A percentile compares a stretch with the other conserved stretches of the same genome.
Conservation (phyloP, 2,888 invertebrate species). For the Falcaria lacertinaria region DNA sequence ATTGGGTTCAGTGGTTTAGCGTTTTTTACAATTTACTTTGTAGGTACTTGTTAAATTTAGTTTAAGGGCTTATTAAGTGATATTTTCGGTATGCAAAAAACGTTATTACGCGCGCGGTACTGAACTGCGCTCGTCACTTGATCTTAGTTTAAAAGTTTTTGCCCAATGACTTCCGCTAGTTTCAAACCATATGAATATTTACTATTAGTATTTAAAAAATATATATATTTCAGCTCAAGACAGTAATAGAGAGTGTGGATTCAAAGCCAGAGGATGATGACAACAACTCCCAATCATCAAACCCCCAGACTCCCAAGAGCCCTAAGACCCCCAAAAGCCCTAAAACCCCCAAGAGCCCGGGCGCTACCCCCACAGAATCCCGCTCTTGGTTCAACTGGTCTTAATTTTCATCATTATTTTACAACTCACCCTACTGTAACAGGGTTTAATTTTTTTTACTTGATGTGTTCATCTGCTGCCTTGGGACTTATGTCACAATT, state of each 20-base stretch:
- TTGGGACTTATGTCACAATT: constrained; percentile 19
- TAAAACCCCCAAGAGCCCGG: constrained; percentile 41
- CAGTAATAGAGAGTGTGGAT: constrained; percentile 46
- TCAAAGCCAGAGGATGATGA: constrained; percentile 34
- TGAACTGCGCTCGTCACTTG: too few species aligned
- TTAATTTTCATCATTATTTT: constrained; percentile 30
- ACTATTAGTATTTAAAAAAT: not conserved
- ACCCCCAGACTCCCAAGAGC: constrained; percentile 44
- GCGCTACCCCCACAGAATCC: constrained; percentile 50
- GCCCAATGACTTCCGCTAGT: too few species aligned
- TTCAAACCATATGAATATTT: too few species aligned
- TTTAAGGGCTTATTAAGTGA: too few species aligned
- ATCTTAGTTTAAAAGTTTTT: too few species aligned
- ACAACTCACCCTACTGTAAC: constrained; percentile 25
- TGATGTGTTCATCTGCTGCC: constrained; percentile 40
- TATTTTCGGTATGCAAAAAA: too few species aligned
- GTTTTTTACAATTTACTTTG: too few species aligned
- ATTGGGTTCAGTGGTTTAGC: too few species aligned
- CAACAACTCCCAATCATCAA: constrained; percentile 45
- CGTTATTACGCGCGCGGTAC: too few species aligned
- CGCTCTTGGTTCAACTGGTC: constrained; percentile 81
- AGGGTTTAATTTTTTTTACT: constrained; percentile 28
- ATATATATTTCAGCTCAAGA: constrained; percentile 52
- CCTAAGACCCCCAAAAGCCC: constrained; percentile 51
- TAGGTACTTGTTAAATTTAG: too few species aligned